A percentile compares a stretch with the other conserved stretches of the same genome.
These are phyloP conservation scores for Petrolisthes manimaculis DNA, from an alignment of 2,888 invertebrate species.

Conservation along the genomic window DNA sequence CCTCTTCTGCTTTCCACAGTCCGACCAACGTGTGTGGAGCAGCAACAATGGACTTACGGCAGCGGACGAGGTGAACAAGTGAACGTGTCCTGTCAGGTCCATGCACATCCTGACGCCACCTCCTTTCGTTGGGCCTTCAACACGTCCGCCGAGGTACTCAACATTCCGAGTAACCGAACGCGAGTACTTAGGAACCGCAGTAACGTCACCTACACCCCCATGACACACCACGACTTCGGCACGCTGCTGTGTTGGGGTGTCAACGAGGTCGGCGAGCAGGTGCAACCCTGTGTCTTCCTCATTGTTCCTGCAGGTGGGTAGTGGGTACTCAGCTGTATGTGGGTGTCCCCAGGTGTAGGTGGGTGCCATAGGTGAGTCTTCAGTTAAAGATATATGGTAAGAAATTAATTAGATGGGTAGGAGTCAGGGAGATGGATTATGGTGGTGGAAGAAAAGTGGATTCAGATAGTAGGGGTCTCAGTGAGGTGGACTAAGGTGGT, in stretches of 20 bases:
- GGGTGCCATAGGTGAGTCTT: too few species aligned
- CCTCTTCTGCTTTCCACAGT: conserved; percentile 71
- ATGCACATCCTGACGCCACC: conserved; percentile 80
- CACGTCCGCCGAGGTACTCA: conserved; percentile 68
- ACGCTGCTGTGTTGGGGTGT: conserved; percentile 39
- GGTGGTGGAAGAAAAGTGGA: not conserved
- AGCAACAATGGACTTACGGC: conserved; percentile 80
- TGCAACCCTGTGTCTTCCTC: conserved; percentile 29
- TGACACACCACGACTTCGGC: conserved; percentile 39
- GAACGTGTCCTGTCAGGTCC: conserved; percentile 78
- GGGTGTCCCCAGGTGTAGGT: too few species aligned
- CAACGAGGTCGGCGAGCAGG: conserved; percentile 33
- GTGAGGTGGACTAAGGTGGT: not conserved
- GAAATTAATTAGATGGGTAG: too few species aligned
- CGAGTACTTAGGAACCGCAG: conserved; percentile 11
- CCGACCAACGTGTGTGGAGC: conserved; percentile 80
- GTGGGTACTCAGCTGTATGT: not conserved
- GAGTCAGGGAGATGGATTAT: too few species aligned
- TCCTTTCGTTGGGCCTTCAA: conserved; percentile 94
- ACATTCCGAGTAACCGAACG: conserved; percentile 64
- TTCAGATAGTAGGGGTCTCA: not conserved
- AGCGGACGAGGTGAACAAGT: conserved; percentile 81
- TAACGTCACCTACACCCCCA: conserved; percentile 36
- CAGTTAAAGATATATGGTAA: too few species aligned
- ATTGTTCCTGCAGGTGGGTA: conserved; percentile 35